These are phyloP conservation scores for Achroia grisella DNA, from an alignment of 1,140 invertebrate species.

Conservation along the genomic window DNA sequence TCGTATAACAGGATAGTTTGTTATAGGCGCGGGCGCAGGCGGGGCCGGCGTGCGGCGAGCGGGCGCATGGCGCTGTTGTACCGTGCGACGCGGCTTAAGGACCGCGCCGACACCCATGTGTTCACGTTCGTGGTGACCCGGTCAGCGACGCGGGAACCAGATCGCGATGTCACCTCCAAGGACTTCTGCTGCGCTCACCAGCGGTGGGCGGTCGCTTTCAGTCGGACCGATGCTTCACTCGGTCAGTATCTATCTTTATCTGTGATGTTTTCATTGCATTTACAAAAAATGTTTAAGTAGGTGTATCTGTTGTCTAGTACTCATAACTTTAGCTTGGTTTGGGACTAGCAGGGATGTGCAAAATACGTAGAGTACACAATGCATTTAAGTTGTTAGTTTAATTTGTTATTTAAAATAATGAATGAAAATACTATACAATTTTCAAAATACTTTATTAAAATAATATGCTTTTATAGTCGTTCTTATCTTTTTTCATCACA, in stretches of 20 bases:
- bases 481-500: no score
- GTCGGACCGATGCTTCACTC: slow-evolving; percentile 81
- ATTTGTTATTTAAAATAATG: no score
- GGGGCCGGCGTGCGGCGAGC: slow-evolving; percentile 40
- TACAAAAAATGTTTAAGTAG: no score
- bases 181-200: slow-evolving; percentile 91
- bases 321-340: no score
- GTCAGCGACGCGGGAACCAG: slow-evolving; percentile 84
- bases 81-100: slow-evolving; percentile 88
- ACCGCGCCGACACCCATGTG: slow-evolving; percentile 88
- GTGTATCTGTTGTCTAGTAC: no score
- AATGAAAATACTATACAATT: no score
- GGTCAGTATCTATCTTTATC: slow-evolving; percentile 20
- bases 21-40: slow-evolving; percentile 37
- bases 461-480: no score
- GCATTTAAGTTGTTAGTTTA: no score
- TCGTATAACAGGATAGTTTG: neutral
- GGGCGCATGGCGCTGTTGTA: slow-evolving; percentile 86
- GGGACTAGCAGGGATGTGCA: no score
- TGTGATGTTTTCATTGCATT: no score
- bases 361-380: no score
- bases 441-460: no score
- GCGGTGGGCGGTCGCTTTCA: slow-evolving; percentile 91
- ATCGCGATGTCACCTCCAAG: slow-evolving; percentile 87
- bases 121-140: slow-evolving; percentile 90